Percentiles rank a stretch among this genome's conserved stretches.
These are phyloP conservation scores for Dysmachus trigonus DNA, from an alignment of 2,888 invertebrate genomes.

Conservation along the genomic window DNA sequence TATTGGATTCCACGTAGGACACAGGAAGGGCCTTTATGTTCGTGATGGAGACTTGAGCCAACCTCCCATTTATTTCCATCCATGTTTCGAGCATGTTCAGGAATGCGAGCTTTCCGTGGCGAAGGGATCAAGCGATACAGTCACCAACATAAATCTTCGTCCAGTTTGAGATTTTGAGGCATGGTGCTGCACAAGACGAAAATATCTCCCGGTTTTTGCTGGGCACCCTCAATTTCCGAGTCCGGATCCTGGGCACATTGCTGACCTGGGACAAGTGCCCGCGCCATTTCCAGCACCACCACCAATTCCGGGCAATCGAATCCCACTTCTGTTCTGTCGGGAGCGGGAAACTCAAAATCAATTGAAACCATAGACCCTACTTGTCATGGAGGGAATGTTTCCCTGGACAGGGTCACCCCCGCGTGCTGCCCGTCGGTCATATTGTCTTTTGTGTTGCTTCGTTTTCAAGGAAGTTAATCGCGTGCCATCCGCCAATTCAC, in stretches of 20 bases:
- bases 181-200: constrained; percentile 4
- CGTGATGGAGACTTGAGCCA: constrained; percentile 3
- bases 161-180: constrained; percentile 37
- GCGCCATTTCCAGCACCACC: too few species aligned
- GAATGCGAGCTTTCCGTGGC: constrained; percentile 38
- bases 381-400: constrained; percentile 25
- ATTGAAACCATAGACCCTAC: constrained; percentile 35
- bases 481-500: constrained; percentile 41
- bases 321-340: neutral
- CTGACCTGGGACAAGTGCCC: constrained; percentile 11
- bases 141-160: constrained; percentile 37
- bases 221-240: constrained; percentile 26
- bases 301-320: constrained; percentile 40
- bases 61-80: constrained; percentile 29
- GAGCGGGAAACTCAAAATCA: constrained; percentile 26
- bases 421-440: neutral
- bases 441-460: constrained; percentile 19
- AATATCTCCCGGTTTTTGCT: constrained; percentile 30
- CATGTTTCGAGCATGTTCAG: constrained; percentile 19
- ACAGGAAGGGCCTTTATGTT: constrained; percentile 38
- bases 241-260: neutral
- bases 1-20: constrained; percentile 34
- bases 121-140: constrained; percentile 37
- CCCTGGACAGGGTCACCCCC: neutral
- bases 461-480: constrained; percentile 46